These are phyloP conservation scores for Burhinus oedicnemus DNA, from an alignment of 2,113 vertebrate species.

Conservation along the genomic window DNA sequence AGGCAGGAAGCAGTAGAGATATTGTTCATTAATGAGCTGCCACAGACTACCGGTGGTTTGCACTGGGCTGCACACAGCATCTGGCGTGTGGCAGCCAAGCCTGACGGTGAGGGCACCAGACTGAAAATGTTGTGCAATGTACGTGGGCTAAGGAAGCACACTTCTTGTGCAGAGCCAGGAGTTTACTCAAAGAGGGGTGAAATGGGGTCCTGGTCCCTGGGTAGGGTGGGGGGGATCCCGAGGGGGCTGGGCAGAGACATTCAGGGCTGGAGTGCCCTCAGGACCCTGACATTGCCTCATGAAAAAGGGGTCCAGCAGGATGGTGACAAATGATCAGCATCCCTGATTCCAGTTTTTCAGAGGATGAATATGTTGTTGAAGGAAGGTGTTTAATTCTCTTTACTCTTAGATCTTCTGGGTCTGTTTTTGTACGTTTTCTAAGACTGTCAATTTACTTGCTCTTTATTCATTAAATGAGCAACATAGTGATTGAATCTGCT, in stretches of 20 bases:
- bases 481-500: neutral
- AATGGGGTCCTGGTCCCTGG: neutral
- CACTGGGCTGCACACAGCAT: neutral
- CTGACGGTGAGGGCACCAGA: neutral
- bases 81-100: accelerated
- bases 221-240: accelerated
- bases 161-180: neutral
- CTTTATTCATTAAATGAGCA: neutral
- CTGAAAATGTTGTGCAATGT: neutral
- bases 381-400: neutral
- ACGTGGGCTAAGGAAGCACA: neutral
- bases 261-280: neutral
- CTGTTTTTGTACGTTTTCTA: neutral
- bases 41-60: neutral
- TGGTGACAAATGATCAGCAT: neutral
- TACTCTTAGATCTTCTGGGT: neutral
- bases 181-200: neutral
- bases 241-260: neutral
- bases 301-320: neutral
- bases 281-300: neutral
- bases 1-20: neutral
- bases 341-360: neutral
- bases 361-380: neutral
- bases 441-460: neutral
- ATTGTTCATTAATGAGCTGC: neutral